phyloP scores from a whole-genome alignment of 2,888 invertebrate species.

The Lithophane leautieri region DNA sequence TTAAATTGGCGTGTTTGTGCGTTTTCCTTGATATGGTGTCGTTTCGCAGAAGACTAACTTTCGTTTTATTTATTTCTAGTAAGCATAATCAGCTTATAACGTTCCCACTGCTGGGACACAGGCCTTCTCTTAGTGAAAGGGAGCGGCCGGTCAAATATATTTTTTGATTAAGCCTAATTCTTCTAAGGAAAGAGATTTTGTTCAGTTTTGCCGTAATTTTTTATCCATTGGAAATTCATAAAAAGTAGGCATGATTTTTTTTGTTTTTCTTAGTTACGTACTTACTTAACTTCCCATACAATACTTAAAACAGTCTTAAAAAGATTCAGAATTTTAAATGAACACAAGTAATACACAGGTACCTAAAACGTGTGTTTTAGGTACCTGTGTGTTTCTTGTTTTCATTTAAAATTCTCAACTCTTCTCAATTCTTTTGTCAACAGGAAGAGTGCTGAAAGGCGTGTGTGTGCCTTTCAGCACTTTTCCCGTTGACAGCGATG shows the following conservation, averaged over 20 bases:
- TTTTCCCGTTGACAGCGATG: too few species aligned
- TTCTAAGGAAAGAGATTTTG: background rate
- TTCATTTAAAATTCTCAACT: too few species aligned
- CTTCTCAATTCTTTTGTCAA: too few species aligned
- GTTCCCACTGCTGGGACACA: background rate
- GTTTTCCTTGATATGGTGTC: background rate
- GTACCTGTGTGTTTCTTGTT: too few species aligned
- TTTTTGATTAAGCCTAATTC: background rate
- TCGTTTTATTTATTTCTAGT: background rate
- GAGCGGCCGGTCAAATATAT: background rate
- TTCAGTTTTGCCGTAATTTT: background rate
- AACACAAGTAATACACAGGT: background rate
- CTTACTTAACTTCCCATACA: background rate
- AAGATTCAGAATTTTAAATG: background rate
- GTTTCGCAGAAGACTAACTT: background rate
- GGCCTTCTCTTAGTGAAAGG: background rate
- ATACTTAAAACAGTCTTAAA: background rate
- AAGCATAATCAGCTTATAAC: background rate
- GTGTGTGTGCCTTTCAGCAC: too few species aligned
- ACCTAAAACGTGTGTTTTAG: too few species aligned
- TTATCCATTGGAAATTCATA: background rate
- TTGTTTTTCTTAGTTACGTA: background rate
- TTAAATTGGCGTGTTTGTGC: conserved; percentile 26
- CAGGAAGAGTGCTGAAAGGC: too few species aligned
- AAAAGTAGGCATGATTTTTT: background rate